Conservation (phyloP, 2,113 vertebrate genomes). For the Lichenostomus cassidix region DNA sequence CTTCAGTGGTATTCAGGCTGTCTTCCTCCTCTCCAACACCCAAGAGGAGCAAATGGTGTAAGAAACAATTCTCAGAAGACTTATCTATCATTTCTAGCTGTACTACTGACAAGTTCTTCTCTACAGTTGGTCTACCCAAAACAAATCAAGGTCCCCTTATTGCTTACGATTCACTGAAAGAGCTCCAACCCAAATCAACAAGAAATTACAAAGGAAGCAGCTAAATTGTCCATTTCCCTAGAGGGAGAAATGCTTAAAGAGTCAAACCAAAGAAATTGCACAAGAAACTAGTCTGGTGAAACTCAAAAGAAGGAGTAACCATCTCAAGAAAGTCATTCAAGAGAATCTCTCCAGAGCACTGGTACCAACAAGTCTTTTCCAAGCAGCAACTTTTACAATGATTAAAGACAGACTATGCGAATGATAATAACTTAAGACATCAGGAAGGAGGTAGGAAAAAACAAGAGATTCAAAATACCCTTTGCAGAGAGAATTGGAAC, state of each 20-base stretch:
- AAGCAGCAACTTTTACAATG: background rate
- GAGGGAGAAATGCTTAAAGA: background rate
- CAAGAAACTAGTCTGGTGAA: background rate
- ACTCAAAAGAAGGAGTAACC: background rate
- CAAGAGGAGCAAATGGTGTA: background rate
- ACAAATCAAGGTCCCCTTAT: background rate
- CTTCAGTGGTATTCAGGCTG: background rate
- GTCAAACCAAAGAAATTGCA: background rate
- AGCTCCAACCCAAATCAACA: background rate
- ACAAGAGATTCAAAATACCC: background rate
- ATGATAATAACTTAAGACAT: background rate
- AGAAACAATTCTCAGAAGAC: background rate
- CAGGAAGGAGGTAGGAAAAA: background rate
- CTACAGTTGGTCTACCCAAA: background rate
- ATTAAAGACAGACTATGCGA: background rate
- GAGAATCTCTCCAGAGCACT: background rate
- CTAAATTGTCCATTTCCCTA: background rate
- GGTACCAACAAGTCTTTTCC: background rate
- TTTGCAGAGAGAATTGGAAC: background rate
- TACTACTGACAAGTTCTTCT: background rate
- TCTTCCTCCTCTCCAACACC: background rate
- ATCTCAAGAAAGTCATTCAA: background rate
- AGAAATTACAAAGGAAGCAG: background rate
- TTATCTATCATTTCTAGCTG: background rate
- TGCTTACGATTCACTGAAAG: background rate